Evolutionary conservation across 2,888 invertebrate species (phyloP), one percentile per base, ranked within the genome.

Genomic region (Philhelius pedissequus): DNA sequence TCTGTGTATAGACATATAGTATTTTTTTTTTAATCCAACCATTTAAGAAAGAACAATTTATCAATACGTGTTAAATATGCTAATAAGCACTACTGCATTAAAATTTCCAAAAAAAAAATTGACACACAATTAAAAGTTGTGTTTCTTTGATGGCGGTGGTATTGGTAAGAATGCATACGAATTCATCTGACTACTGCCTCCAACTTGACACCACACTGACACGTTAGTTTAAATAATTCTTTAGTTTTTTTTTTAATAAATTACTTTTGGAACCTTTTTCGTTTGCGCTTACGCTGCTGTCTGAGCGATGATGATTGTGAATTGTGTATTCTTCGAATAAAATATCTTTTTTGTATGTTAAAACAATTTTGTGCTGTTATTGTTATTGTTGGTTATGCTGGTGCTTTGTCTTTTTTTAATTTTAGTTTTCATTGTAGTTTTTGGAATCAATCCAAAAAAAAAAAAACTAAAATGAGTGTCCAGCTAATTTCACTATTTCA

Each of bases 381-480:
- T 52, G n/a, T 27, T 30, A 4, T 22, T 48, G 6, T 48, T 48
- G 7, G 13, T 48, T 5, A 3, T 22, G 13, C 15, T 27, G 8
- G 8, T 27, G 27, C 18, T 30, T 52, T 52, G 15, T 52, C 15
- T 52, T 52, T 52, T 43, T 45, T 52, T 18, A 15, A 52, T 52
- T 52, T 52, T 30, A 52, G 4, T 52, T 52, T 52, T 30, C 11
- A 27, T 45, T 43, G 43, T 40, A n/a, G 35, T 15, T 50, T 22
- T 78, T 78, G 71, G 71, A 78, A 32, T 35, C 9, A 9, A 38
- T 78, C 77, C 70, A 71, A 78, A 35, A 68, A 6, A 54, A 35
- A n/a, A 77, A 32, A 48, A 13, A 30, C 18, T 40, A 76, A 48
- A 30, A 54, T 56, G 62, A 45, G 58, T 30, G 30, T 30, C 52